phyloP scores from a whole-genome alignment of 2,113 vertebrate species.

The Perca fluviatilis region DNA sequence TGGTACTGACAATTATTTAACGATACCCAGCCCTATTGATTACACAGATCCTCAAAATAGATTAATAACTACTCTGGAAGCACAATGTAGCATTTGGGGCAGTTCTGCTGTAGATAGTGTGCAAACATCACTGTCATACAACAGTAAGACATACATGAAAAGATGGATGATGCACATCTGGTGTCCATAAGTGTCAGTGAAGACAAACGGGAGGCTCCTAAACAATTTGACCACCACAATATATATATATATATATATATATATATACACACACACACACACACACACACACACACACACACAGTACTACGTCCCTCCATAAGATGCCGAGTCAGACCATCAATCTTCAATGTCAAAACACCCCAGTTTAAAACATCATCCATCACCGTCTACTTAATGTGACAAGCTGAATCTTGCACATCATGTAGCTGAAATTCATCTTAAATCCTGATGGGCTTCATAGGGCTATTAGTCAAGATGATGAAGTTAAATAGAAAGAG shows the following conservation, averaged over 20 bases:
- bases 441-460: not conserved
- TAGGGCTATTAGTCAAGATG: not conserved
- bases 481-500: not conserved
- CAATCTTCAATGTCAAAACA: conserved; percentile 43
- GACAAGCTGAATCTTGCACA: not conserved
- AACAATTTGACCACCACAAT: conserved; percentile 21
- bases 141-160: not conserved
- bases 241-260: not conserved
- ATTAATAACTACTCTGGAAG: not conserved
- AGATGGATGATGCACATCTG: conserved; percentile 46
- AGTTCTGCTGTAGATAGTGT: not conserved
- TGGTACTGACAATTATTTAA: no score
- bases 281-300: not conserved
- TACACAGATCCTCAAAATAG: not conserved
- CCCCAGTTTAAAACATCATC: conserved; percentile 17
- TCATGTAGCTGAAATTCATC: not conserved
- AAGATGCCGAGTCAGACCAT: conserved; percentile 3
- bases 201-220: conserved; percentile 16
- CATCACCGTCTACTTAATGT: conserved; percentile 27
- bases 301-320: not conserved
- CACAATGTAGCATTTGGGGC: conserved; percentile 4
- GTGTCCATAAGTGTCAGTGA: conserved; percentile 44
- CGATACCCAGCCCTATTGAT: not conserved
- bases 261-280: no score
- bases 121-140: not conserved